These are phyloP conservation scores for Coelopa pilipes DNA, from an alignment of 2,888 invertebrate genomes.

Conservation along the genomic window DNA sequence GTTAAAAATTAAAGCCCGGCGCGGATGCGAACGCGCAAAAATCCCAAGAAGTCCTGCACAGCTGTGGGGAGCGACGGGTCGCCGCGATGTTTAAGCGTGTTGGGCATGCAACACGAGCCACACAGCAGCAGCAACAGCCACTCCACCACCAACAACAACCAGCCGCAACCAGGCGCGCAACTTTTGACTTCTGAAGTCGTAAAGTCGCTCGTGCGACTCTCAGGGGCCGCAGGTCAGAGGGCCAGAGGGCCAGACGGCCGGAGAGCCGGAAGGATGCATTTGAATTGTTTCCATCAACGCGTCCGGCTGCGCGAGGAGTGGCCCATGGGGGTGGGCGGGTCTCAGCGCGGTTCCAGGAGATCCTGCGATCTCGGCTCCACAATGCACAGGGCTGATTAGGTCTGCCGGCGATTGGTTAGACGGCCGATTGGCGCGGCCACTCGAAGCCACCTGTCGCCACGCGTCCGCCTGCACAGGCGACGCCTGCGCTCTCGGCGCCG, in stretches of 20 bases:
- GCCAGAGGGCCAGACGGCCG: slow-evolving; percentile 2
- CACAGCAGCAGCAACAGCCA: background rate
- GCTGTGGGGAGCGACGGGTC: slow-evolving; percentile 11
- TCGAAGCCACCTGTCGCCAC: background rate
- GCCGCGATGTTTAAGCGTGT: slow-evolving; percentile 47
- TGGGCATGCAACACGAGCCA: slow-evolving; percentile 50
- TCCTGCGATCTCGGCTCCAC: no score
- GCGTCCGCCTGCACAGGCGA: background rate
- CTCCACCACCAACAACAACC: no score
- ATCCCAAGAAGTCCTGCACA: background rate
- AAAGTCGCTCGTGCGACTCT: slow-evolving; percentile 53
- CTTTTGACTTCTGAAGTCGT: slow-evolving; percentile 46
- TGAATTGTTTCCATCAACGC: slow-evolving; percentile 27
- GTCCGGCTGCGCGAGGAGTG: background rate
- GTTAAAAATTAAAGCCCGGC: slow-evolving; percentile 56
- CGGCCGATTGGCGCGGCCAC: background rate
- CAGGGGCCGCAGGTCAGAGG: slow-evolving; percentile 43
- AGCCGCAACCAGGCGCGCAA: slow-evolving; percentile 43
- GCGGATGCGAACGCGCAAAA: background rate
- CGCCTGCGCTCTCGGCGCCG: no score
- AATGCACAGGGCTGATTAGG: background rate
- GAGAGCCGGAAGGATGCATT: slow-evolving; percentile 1
- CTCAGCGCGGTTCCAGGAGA: no score
- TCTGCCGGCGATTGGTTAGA: background rate
- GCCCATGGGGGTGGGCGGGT: no score